Percentiles rank a stretch among this genome's conserved stretches.
Evolutionary conservation across 2,888 invertebrate genomes (phyloP).

Genomic region (Drosophila mettleri): DNA sequence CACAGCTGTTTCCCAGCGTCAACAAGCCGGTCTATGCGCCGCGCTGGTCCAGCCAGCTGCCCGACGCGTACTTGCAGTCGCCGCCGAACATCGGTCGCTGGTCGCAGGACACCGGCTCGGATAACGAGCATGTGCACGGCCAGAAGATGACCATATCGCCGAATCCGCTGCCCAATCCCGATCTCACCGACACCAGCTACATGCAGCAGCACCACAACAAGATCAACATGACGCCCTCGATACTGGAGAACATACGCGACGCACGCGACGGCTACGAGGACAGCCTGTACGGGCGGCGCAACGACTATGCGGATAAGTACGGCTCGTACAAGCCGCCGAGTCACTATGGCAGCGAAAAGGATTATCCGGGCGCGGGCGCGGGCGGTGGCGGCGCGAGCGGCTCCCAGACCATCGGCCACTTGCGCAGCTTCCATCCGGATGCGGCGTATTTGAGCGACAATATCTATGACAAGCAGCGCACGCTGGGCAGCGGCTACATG

Average conservation of each 20-base stretch:
- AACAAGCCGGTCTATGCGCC: conserved; percentile 88
- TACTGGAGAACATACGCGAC: conserved; percentile 87
- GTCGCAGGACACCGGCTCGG: conserved; percentile 92
- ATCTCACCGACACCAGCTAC: conserved; percentile 89
- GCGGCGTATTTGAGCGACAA: conserved; percentile 83
- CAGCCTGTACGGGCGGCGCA: conserved; percentile 80
- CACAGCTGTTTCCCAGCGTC: conserved; percentile 89
- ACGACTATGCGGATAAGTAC: conserved; percentile 84
- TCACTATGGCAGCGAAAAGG: conserved; percentile 84
- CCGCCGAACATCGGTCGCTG: conserved; percentile 88
- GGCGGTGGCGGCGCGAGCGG: conserved; percentile 69
- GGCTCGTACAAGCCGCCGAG: conserved; percentile 83
- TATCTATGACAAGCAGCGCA: conserved; percentile 84
- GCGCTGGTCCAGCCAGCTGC: conserved; percentile 89
- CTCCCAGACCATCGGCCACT: conserved; percentile 84
- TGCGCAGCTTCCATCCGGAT: conserved; percentile 84
- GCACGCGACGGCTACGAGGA: conserved; percentile 85
- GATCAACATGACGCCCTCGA: conserved; percentile 86
- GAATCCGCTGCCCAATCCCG: conserved; percentile 91
- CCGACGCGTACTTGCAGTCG: conserved; percentile 88
- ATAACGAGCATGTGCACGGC: conserved; percentile 87
- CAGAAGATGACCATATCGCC: conserved; percentile 88
- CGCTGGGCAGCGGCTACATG: conserved; percentile 80
- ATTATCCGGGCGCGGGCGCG: conserved; percentile 74
- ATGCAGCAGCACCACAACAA: conserved; percentile 86